phyloP scores from a whole-genome alignment of 2,113 vertebrate genomes.

The Murina feae region DNA sequence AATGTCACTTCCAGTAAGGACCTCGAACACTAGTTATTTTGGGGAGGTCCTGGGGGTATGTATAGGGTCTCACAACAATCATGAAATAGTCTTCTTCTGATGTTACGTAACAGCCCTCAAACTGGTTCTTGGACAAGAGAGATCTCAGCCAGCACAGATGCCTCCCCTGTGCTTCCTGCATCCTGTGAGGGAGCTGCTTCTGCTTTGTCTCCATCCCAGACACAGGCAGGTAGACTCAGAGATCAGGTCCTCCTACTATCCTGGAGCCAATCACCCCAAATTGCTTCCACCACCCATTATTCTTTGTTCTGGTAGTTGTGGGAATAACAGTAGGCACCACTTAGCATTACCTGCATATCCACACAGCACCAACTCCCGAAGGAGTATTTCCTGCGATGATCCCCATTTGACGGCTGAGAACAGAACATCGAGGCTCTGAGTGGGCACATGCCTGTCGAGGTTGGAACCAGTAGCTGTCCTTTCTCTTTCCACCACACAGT shows the following conservation, averaged over 20 bases:
- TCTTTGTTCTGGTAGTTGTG: not conserved
- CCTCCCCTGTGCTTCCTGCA: fast-evolving
- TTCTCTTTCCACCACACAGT: not conserved
- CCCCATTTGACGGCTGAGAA: not conserved
- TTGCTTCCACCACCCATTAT: fast-evolving
- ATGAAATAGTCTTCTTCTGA: not conserved
- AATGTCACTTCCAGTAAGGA: not conserved
- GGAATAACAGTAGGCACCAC: fast-evolving
- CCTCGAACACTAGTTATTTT: not conserved
- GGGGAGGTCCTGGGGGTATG: not conserved
- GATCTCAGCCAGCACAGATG: too few species aligned
- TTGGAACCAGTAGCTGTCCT: not conserved
- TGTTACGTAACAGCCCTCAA: not conserved
- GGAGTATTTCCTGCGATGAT: not conserved
- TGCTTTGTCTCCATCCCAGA: not conserved
- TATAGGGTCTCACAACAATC: not conserved
- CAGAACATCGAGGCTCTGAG: not conserved
- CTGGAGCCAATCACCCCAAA: not conserved
- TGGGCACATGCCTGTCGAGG: not conserved
- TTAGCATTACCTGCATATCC: not conserved
- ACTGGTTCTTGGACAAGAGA: not conserved
- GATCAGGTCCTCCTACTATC: not conserved
- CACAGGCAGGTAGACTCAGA: not conserved
- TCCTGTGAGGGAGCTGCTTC: fast-evolving
- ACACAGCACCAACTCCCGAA: not conserved